Percentiles rank a stretch among this genome's conserved stretches.
Conservation (phyloP, 2,113 vertebrate species). For the Hymenochirus boettgeri region DNA sequence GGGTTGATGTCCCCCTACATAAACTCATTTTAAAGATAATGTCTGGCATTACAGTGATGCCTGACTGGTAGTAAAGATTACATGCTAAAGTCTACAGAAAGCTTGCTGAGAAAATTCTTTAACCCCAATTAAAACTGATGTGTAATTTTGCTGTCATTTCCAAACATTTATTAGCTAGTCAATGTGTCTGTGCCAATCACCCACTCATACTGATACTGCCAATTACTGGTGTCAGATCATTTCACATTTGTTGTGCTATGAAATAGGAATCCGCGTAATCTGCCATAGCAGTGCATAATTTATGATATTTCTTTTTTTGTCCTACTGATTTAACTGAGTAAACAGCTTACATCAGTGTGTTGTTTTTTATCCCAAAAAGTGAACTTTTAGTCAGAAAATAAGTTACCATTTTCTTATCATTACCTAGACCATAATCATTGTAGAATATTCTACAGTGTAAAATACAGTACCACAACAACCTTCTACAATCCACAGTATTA, state of each 20-base stretch:
- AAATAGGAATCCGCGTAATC: not conserved
- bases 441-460: too few species aligned
- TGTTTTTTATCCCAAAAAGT: not conserved
- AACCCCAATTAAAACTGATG: conserved; percentile 4
- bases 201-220: conserved; percentile 3
- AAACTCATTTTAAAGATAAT: not conserved
- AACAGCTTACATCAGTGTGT: not conserved
- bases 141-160: conserved; percentile 17
- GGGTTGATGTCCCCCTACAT: not conserved
- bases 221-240: not conserved
- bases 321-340: not conserved
- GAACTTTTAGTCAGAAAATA: not conserved
- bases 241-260: conserved; percentile 10
- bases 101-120: not conserved
- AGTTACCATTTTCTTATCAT: not conserved
- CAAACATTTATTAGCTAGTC: not conserved
- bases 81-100: conserved; percentile 5
- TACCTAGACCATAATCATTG: too few species aligned
- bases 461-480: too few species aligned
- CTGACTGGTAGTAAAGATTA: too few species aligned
- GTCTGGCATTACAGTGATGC: not conserved
- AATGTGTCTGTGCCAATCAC: conserved; percentile 3
- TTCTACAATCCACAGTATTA: too few species aligned
- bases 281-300: not conserved
- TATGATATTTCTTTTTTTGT: not conserved